These are phyloP conservation scores for Phragmatobia fuliginosa DNA, from an alignment of 2,888 invertebrate species.

Conservation along the genomic window DNA sequence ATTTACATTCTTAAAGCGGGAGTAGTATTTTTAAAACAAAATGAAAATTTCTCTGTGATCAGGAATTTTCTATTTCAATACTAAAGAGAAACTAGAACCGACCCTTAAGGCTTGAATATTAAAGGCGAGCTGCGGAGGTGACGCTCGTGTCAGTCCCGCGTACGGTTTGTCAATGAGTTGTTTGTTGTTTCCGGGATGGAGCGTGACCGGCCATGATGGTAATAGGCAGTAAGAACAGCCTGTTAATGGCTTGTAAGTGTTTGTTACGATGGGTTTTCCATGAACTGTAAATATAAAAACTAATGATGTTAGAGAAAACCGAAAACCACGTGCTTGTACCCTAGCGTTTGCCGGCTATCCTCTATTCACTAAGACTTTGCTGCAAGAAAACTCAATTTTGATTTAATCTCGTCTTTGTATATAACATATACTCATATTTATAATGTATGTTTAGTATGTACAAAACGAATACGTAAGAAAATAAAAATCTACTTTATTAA, in stretches of 20 bases:
- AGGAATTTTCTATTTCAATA: background rate
- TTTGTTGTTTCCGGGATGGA: constrained; percentile 58
- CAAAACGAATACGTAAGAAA: no score
- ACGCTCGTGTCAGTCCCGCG: constrained; percentile 53
- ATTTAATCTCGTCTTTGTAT: no score
- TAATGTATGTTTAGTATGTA: no score
- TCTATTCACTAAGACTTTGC: no score
- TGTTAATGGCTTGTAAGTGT: constrained; percentile 50
- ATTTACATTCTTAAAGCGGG: no score
- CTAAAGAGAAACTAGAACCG: constrained; percentile 13
- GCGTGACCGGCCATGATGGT: constrained; percentile 56
- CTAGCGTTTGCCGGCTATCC: no score
- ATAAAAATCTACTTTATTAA: no score
- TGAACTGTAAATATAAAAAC: background rate
- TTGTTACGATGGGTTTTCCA: constrained; percentile 29
- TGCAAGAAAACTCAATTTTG: no score
- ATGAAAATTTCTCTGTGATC: no score
- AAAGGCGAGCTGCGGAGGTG: constrained; percentile 50
- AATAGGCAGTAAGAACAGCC: constrained; percentile 50
- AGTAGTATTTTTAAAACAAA: no score
- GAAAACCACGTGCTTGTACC: no score
- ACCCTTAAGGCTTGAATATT: constrained; percentile 52
- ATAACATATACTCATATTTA: no score
- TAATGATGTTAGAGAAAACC: background rate
- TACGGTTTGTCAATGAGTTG: constrained; percentile 52